A percentile compares a stretch with the other conserved stretches of the same genome.
Evolutionary conservation across 92 coral and sea anemone species (phyloP).

Genomic region (Virgularia gustaviana): DNA sequence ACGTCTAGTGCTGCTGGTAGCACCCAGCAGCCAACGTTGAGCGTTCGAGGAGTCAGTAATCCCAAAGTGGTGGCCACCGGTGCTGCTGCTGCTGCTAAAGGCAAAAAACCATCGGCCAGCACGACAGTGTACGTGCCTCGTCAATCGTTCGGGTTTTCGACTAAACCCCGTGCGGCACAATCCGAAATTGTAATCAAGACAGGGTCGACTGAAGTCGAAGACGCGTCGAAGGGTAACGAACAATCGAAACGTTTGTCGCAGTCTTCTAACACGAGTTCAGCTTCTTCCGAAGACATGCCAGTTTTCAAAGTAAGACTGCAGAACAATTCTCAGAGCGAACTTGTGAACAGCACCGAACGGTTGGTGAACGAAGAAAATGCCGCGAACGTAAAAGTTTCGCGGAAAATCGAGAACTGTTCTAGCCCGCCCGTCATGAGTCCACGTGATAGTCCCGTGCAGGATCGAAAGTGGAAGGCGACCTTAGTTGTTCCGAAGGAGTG

Average conservation of each 20-base stretch:
- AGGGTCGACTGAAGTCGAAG: constrained; percentile 14
- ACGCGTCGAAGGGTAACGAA: constrained; percentile 27
- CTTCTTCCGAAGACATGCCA: constrained; percentile 21
- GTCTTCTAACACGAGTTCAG: constrained; percentile 13
- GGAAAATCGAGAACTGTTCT: constrained; percentile 14
- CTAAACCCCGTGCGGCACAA: constrained; percentile 1
- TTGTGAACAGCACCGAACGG: neutral
- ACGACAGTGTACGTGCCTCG: constrained; percentile 16
- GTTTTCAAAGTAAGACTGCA: constrained; percentile 2
- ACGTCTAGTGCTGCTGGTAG: neutral
- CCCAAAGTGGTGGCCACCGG: neutral
- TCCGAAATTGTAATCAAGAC: constrained; percentile 9
- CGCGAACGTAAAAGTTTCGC: neutral
- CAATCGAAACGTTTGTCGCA: constrained; percentile 32
- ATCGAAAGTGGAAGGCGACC: constrained; percentile 25
- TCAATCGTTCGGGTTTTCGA: constrained; percentile 13
- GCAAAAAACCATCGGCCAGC: constrained; percentile 16
- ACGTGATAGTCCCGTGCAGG: constrained; percentile 19
- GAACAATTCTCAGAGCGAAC: neutral
- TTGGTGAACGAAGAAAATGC: neutral
- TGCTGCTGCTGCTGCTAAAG: constrained; percentile 8
- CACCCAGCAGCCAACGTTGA: neutral
- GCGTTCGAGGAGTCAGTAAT: neutral
- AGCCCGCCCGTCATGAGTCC: constrained; percentile 3
- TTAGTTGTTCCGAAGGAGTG: constrained; percentile 23